Evolutionary conservation across 2,888 invertebrate genomes (phyloP), one percentile per base, ranked within the genome.

Genomic region (Drosophila bunnanda): DNA sequence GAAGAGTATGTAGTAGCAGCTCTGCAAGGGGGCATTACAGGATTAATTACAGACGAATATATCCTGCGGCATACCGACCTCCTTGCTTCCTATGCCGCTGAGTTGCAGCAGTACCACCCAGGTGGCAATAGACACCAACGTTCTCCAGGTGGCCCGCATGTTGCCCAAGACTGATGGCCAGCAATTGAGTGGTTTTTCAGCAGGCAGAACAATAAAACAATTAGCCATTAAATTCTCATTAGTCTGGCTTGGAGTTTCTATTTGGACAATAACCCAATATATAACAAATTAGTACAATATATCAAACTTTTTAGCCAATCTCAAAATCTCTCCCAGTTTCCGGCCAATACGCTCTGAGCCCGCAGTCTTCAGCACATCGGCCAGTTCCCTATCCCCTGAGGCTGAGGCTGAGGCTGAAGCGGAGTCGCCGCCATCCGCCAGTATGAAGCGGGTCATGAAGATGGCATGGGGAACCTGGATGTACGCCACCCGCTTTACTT

Each of bases 391-490:
- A 7, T 65, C 55, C 13, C 56, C 39, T 2, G 32, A 10, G 7
- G 46, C 28, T 12, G 54, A 22, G 7, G 25, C 2, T 2, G 34
- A n/a, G 8, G 20, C 4, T 2, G 41, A n/a, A 1, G n/a, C n/a
- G n/a, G n/a, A 25, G 25, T 46, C 28, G 0, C 28, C 36, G 15
- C 55, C 53, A 36, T 82, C 75, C 15, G 88, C 82, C 39, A 88
- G 41, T 17, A 82, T 88, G 12, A 82, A 82, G 36, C 88, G 68
- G 5, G 78, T 82, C 86, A 82, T 85, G 34, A 88, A 88, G 32
- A 82, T 77, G 25, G 86, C 71, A 54, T 82, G 88, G 13, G 88
- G 82, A 5, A 85, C 80, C 60, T 88, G 81, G 20, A 82, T 65
- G 22, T 79, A 88, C 8, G 82, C 85, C 50, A 52, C 61, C 4